Evolutionary conservation across 2,888 invertebrate genomes (phyloP).

Genomic region (Cephus pygmeus): DNA sequence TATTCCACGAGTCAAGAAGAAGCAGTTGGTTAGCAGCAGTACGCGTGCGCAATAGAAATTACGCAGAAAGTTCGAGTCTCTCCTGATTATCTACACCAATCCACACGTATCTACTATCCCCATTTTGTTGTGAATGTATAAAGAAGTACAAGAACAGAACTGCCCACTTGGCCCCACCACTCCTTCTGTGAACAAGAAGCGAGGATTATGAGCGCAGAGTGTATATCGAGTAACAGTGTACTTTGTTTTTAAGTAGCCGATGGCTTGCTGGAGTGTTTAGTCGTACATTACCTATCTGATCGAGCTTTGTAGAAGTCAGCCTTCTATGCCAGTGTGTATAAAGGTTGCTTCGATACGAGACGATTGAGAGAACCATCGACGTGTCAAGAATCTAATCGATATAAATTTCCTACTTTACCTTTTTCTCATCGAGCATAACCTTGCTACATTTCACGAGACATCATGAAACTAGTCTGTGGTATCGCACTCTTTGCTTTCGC

Average conservation of each 20-base stretch:
- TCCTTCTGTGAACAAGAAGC: not conserved
- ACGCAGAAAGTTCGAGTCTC: constrained; percentile 33
- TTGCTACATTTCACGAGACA: constrained; percentile 5
- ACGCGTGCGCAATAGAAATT: constrained; percentile 26
- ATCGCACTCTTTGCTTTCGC: constrained; percentile 66
- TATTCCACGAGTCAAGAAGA: not conserved
- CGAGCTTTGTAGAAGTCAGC: constrained; percentile 66
- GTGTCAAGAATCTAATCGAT: constrained; percentile 12
- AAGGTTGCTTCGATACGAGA: constrained; percentile 71
- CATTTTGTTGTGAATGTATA: not conserved
- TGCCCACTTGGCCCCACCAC: constrained; percentile 1
- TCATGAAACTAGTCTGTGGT: constrained; percentile 67
- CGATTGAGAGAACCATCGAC: not conserved
- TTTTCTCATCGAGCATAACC: not conserved
- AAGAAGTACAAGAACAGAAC: not conserved
- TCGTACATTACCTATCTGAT: constrained; percentile 24
- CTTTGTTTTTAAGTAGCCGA: constrained; percentile 32
- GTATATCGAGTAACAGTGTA: constrained; percentile 21
- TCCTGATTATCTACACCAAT: not conserved
- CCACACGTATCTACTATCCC: not conserved
- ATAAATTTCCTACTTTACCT: constrained; percentile 6
- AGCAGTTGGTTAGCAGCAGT: not conserved
- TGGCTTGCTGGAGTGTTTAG: constrained; percentile 26
- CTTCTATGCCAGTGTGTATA: constrained; percentile 95
- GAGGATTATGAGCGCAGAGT: not conserved